A percentile compares a stretch with the other conserved stretches of the same genome.
phyloP scores from a whole-genome alignment of 2,888 invertebrate genomes.

The Xanthia togata region DNA sequence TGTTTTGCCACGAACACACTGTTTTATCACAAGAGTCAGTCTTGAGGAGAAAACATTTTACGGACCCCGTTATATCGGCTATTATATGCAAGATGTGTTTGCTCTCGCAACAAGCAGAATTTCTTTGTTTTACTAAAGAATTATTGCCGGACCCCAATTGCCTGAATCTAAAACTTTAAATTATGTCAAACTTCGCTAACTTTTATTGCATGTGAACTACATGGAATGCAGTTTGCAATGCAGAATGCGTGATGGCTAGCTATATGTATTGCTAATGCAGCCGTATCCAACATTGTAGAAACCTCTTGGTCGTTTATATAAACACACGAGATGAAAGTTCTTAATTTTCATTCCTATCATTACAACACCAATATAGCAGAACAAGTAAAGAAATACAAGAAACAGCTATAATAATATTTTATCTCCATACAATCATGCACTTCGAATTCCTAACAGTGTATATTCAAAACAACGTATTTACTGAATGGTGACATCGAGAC shows the following conservation, averaged over 20 bases:
- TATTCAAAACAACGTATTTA: constrained; percentile 1
- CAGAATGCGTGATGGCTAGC: background rate
- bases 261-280: background rate
- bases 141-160: background rate
- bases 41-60: too few species aligned
- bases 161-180: background rate
- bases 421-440: background rate
- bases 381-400: background rate
- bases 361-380: background rate
- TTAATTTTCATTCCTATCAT: background rate
- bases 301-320: background rate
- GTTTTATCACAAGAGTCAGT: too few species aligned
- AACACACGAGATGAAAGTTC: background rate
- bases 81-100: background rate
- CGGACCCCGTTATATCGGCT: too few species aligned
- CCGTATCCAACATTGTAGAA: background rate
- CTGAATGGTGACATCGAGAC: background rate
- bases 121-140: background rate
- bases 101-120: too few species aligned
- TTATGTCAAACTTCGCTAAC: background rate
- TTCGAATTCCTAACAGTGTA: constrained; percentile 6
- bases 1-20: background rate
- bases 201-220: background rate
- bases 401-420: background rate
- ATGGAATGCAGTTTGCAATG: too few species aligned